phyloP scores from a whole-genome alignment of 2,797 vertebrate species.

The Onychomys arenicola region DNA sequence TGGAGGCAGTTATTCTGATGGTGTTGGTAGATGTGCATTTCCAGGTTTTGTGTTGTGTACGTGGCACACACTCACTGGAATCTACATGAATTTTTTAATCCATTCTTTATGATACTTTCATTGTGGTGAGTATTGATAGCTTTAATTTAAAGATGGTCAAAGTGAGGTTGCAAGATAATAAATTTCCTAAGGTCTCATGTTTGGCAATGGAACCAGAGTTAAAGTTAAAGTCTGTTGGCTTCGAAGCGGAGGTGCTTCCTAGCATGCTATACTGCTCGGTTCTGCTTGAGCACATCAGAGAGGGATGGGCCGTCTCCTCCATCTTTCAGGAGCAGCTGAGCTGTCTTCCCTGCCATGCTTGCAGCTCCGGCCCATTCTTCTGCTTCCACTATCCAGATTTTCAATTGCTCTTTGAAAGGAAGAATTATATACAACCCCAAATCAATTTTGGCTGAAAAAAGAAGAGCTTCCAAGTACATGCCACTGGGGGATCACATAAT shows the following conservation, averaged over 20 bases:
- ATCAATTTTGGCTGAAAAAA: conserved; percentile 72
- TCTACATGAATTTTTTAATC: background rate
- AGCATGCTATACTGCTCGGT: too few relatives aligned
- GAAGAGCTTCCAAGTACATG: conserved; percentile 71
- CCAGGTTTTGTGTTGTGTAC: background rate
- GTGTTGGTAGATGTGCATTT: background rate
- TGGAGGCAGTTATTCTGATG: background rate
- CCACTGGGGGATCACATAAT: conserved; percentile 67
- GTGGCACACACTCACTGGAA: background rate
- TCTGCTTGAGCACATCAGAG: accelerated
- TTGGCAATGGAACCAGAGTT: conserved; percentile 30
- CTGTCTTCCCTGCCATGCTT: background rate
- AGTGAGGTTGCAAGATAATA: conserved; percentile 21
- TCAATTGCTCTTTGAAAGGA: conserved; percentile 70
- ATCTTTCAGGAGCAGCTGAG: background rate
- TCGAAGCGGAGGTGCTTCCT: background rate
- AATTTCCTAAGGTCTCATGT: conserved; percentile 14
- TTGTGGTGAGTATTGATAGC: background rate
- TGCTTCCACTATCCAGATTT: conserved; percentile 51
- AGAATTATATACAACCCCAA: conserved; percentile 71
- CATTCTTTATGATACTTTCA: background rate
- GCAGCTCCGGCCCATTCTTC: conserved; percentile 5
- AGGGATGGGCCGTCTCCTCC: background rate
- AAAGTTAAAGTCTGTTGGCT: conserved; percentile 6
- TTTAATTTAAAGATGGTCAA: conserved; percentile 30